Conservation (phyloP, 1,140 invertebrate species). For the Scaptomyza hsui region DNA sequence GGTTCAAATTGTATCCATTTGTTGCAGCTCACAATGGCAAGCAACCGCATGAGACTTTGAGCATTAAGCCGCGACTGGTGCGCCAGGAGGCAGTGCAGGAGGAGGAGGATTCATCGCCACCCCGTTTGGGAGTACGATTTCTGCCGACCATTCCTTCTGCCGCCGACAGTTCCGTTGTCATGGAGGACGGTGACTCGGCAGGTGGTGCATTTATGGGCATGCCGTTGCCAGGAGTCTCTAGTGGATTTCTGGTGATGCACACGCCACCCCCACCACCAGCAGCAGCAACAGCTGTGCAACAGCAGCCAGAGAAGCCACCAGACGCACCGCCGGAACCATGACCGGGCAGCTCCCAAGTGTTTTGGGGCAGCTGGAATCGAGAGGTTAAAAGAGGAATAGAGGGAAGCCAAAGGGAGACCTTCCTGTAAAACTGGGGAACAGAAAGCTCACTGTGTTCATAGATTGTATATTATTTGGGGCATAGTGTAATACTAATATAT, state of each 20-base stretch:
- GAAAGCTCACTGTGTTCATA: conserved; percentile 79
- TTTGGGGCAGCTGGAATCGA: conserved; percentile 56
- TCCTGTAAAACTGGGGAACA: conserved; percentile 48
- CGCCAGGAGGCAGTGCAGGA: conserved; percentile 90
- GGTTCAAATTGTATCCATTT: too few relatives aligned
- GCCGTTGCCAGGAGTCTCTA: conserved; percentile 65
- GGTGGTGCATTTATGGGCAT: conserved; percentile 58
- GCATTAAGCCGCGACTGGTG: conserved; percentile 88
- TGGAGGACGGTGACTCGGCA: conserved; percentile 87
- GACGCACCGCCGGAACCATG: conserved; percentile 71
- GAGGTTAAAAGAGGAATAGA: conserved; percentile 19
- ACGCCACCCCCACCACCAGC: conserved; percentile 20
- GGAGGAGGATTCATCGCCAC: conserved; percentile 88
- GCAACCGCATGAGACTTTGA: conserved; percentile 52
- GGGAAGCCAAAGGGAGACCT: conserved; percentile 51
- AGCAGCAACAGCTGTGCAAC: not conserved
- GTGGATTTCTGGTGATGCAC: conserved; percentile 61
- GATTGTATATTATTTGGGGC: conserved; percentile 62
- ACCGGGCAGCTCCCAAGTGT: conserved; percentile 21
- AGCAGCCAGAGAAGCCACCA: conserved; percentile 67
- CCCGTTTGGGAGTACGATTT: conserved; percentile 88
- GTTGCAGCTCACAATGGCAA: conserved; percentile 73
- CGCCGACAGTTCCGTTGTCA: conserved; percentile 90
- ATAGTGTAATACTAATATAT: conserved; percentile 47
- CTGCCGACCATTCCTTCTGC: conserved; percentile 92